Base-by-base conservation (phyloP, 2,113 vertebrate species). In the Zapus hudsonius region DNA sequence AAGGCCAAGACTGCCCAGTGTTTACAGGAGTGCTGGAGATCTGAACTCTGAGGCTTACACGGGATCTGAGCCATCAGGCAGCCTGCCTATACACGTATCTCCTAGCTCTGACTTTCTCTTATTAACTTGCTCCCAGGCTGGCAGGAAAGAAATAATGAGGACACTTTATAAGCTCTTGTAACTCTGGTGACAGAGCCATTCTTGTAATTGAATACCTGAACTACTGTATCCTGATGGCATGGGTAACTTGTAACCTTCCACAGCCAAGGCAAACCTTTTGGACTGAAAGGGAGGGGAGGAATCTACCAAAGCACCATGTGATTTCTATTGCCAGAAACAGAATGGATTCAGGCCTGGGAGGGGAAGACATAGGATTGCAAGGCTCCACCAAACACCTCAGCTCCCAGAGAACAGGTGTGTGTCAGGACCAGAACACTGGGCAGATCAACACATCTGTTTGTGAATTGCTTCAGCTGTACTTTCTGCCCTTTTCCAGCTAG, bases 361-460 rank as follows among this genome's bases (percentile, higher is more conserved):
- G 13, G 42, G 40, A 5, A 19, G 31, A 29, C 20, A 0, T 0
- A 42, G n/a, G 20, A 13, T 0, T 0, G 69, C 11, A 5, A 12
- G 25, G n/a, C 4, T 63, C 23, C 11, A 9, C 40, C 13, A 3
- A 36, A 79, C 3, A 27, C 3, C 52, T 52, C 36, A 10, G 78
- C 78, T 5, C 36, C 52, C 42, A 12, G n/a, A 44, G 15, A 16
- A 29, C 20, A 40, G 12, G 33, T 5, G 31, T 4, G n/a, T 57
- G 44, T 27, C 19, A 36, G 44, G 29, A 0, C 3, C 16, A 2
- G 0, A 3, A 13, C 4, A 3, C 29, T 3, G 17, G 0, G 40
- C 19, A 69, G 38, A 27, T 4, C 31, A 44, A 9, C 12, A 11
- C 29, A 25, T 0, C 23, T 29, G 22, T 5, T 23, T 13, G 6